These are phyloP conservation scores for Rotaria magnacalcarata DNA, from an alignment of 2,888 invertebrate genomes.

Conservation along the genomic window DNA sequence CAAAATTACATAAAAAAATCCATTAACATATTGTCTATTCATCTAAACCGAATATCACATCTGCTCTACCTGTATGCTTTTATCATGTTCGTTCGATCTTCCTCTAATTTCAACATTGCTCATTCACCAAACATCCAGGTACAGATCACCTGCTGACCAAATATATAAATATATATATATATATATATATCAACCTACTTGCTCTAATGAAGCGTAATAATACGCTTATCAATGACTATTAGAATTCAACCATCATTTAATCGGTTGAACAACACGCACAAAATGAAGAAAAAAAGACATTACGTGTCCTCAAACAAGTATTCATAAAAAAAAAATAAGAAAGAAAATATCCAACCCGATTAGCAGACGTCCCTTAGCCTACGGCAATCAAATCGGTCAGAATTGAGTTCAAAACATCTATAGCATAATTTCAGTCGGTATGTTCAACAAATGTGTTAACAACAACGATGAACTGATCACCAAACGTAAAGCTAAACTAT, in stretches of 20 bases:
- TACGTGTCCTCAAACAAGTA: conserved; percentile 25
- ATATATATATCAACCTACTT: neutral
- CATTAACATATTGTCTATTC: conserved; percentile 22
- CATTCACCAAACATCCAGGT: conserved; percentile 31
- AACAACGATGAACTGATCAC: conserved; percentile 22
- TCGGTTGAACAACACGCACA: conserved; percentile 25
- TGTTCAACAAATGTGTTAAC: conserved; percentile 18
- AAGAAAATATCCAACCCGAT: neutral
- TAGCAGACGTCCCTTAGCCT: conserved; percentile 2
- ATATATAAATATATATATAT: neutral
- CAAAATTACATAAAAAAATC: neutral
- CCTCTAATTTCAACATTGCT: conserved; percentile 7
- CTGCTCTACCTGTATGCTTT: conserved; percentile 14
- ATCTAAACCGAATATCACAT: neutral
- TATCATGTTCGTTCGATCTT: conserved; percentile 1
- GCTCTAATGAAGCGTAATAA: conserved; percentile 24
- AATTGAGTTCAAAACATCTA: conserved; percentile 24
- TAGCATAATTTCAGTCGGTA: neutral
- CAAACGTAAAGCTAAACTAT: neutral
- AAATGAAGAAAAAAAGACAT: neutral
- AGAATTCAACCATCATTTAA: conserved; percentile 31
- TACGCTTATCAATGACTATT: conserved; percentile 25
- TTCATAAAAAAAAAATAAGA: neutral
- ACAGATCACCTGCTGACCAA: conserved; percentile 20
- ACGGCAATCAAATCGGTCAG: conserved; percentile 8